phyloP scores from a whole-genome alignment of 2,888 invertebrate genomes.

The Pardosa pseudoannulata region DNA sequence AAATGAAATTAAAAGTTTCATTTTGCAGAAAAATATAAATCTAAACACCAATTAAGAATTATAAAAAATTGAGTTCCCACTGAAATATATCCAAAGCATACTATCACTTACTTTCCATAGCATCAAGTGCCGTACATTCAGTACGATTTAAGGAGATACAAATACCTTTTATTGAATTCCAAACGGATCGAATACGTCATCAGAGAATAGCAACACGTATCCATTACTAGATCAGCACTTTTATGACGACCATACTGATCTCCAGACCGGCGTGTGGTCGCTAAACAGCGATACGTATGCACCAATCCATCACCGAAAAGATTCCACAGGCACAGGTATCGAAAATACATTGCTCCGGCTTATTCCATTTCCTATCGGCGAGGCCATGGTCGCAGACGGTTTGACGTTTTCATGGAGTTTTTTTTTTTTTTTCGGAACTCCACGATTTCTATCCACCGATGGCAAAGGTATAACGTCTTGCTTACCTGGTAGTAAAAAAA shows the following conservation, averaged over 20 bases:
- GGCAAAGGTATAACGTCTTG: not conserved
- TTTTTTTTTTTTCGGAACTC: too few species aligned
- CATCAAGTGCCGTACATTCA: not conserved
- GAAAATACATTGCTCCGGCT: slow-evolving; percentile 41
- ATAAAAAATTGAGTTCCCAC: too few species aligned
- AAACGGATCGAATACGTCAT: not conserved
- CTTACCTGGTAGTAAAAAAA: slow-evolving; percentile 15
- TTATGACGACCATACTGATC: not conserved
- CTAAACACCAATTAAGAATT: too few species aligned
- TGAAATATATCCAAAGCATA: not conserved
- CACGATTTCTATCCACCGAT: not conserved
- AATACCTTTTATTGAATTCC: not conserved
- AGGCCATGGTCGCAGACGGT: slow-evolving; percentile 35
- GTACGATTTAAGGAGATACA: not conserved
- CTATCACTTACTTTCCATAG: not conserved
- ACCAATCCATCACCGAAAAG: not conserved
- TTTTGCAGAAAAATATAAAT: too few species aligned
- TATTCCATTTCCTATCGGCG: slow-evolving; percentile 44
- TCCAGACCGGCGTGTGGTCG: too few species aligned
- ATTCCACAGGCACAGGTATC: not conserved
- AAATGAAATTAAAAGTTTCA: too few species aligned
- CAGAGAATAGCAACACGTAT: slow-evolving; percentile 5
- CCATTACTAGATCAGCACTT: not conserved
- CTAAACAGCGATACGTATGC: not conserved
- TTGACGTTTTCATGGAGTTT: slow-evolving; percentile 30